phyloP scores from a whole-genome alignment of 2,888 invertebrate species.

The Agonopterix subpropinquella region DNA sequence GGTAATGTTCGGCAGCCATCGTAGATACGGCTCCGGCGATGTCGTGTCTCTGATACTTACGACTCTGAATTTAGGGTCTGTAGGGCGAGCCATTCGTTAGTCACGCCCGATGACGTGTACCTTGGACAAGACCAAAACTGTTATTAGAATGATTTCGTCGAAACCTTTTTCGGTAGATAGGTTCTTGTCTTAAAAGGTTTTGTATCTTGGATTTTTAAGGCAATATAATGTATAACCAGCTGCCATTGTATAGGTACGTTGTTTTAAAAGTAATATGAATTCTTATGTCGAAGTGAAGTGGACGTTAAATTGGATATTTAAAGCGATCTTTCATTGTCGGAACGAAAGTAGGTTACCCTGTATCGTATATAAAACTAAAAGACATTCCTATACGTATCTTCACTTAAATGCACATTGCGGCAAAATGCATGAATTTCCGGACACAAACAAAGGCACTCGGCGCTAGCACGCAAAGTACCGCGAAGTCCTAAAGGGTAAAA shows the following conservation, averaged over 20 bases:
- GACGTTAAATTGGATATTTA: constrained; percentile 5
- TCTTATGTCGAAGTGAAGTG: not conserved
- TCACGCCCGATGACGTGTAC: constrained; percentile 75
- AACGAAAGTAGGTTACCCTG: constrained; percentile 15
- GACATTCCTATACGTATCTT: constrained; percentile 53
- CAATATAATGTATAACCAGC: constrained; percentile 4
- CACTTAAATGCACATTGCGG: constrained; percentile 54
- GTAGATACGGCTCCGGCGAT: constrained; percentile 48
- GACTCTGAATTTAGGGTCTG: constrained; percentile 75
- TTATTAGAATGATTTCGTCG: constrained; percentile 67
- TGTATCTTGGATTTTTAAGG: constrained; percentile 19
- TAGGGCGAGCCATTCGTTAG: constrained; percentile 76
- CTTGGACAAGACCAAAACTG: constrained; percentile 76
- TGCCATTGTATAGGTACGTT: constrained; percentile 3
- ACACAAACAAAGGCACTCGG: constrained; percentile 58
- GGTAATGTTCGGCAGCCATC: constrained; percentile 64
- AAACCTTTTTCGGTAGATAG: constrained; percentile 38
- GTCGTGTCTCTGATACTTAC: constrained; percentile 69
- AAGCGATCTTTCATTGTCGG: constrained; percentile 10
- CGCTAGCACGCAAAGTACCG: constrained; percentile 49
- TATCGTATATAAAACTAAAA: constrained; percentile 44
- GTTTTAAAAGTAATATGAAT: constrained; percentile 4
- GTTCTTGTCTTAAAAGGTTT: constrained; percentile 61
- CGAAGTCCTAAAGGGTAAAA: constrained; percentile 64
- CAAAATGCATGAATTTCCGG: constrained; percentile 65